Conservation (phyloP, 2,113 vertebrate species). For the Ptilonorhynchus violaceus region DNA sequence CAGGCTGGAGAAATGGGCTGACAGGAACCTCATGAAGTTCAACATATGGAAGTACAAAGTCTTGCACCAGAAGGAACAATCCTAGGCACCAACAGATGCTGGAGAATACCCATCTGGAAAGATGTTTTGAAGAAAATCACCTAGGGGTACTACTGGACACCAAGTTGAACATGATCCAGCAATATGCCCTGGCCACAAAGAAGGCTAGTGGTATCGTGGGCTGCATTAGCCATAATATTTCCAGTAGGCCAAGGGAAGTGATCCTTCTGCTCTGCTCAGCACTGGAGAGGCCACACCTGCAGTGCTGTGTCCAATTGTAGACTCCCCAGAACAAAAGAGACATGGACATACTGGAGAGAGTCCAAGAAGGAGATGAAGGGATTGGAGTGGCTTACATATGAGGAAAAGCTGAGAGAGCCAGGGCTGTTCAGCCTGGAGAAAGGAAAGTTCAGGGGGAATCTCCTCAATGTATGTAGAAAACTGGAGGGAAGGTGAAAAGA, state of each 20-base stretch:
- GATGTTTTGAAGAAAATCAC: background rate
- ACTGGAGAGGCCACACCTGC: fast-evolving
- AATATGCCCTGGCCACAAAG: background rate
- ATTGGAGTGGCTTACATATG: background rate
- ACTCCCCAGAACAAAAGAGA: background rate
- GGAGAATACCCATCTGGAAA: background rate
- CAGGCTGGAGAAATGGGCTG: background rate
- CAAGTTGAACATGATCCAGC: background rate
- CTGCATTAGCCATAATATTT: background rate
- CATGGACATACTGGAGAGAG: fast-evolving
- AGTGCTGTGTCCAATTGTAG: background rate
- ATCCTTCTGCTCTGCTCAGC: background rate
- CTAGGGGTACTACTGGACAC: background rate
- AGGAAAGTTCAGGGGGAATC: background rate
- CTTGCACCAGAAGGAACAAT: background rate
- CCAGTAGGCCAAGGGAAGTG: background rate
- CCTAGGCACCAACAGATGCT: background rate
- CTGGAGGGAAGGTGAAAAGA: background rate
- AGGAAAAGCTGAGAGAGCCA: background rate
- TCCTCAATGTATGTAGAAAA: background rate
- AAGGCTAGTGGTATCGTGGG: background rate
- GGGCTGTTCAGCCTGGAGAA: background rate
- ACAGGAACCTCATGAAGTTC: background rate
- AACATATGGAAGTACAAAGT: background rate
- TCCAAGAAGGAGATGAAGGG: background rate